Evolutionary conservation across 2,888 invertebrate species (phyloP), one percentile per base, ranked within the genome.

Genomic region (Lithophane leautieri): DNA sequence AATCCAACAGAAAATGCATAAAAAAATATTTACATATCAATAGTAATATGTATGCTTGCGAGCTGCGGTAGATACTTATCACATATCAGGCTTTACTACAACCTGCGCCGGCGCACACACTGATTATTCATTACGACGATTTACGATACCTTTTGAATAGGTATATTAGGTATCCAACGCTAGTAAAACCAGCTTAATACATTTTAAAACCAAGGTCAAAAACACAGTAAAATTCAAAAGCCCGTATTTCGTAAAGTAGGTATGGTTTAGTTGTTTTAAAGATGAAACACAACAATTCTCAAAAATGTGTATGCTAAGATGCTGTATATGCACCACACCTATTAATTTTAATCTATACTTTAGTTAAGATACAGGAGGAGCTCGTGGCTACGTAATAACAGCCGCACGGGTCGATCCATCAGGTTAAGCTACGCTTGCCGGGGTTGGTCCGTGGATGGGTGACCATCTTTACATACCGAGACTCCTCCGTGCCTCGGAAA

Each of bases 11-110:
- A 56, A 42, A 2, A 44, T 22, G 9, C 9, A 19, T 56, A 34
- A 14, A 11, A 22, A 34, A 2, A 60, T 34, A 2, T 40, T 34
- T 19, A 56, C n/a, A 11, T 34, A 56, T 54, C 70, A n/a, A n/a
- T 70, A 28, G 73, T 44, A 70, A 22, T 58, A 47, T 25, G 44
- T 44, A 47, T 42, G 42, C 4, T 50, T 22, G 50, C 14, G 25
- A 42, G n/a, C 50, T n/a, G 28, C 19, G 22, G n/a, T 50, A 14
- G 16, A 28, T n/a, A 34, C 34, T 34, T 2, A 60, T 40, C 19
- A 61, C 50, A 74, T 73, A 52, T 52, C 75, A 61, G 52, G 42
- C 61, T 61, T 73, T 61, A 52, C 52, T 34, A 34, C 28, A 61
- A 74, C 28, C 60, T 73, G 60, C 75, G 60, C 56, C 34, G 16